Percentiles rank a stretch among this genome's conserved stretches.
Conservation (phyloP, 1,140 invertebrate species). For the Anastatus disparis region DNA sequence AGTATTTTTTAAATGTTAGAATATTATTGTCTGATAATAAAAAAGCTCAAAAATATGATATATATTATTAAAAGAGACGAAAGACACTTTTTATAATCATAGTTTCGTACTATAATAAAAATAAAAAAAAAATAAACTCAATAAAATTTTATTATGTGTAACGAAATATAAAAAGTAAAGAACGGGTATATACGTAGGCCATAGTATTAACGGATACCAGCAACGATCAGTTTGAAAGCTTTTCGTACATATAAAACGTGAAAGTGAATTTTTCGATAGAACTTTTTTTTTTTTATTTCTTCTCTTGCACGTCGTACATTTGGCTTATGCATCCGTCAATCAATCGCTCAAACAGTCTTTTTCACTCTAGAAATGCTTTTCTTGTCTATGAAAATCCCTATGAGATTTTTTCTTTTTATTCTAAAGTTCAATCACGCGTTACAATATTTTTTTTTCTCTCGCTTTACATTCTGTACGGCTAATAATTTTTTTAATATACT, state of each 20-base stretch:
- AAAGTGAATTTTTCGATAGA: constrained; percentile 38
- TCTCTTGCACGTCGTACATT: constrained; percentile 12
- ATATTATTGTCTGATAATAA: no score
- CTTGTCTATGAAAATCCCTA: constrained; percentile 28
- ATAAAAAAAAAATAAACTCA: constrained; percentile 16
- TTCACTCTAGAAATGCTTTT: constrained; percentile 32
- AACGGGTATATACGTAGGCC: constrained; percentile 7
- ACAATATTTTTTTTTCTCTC: constrained; percentile 10
- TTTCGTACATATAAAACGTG: constrained; percentile 28
- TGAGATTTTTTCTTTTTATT: constrained; percentile 25
- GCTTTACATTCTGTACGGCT: constrained; percentile 24
- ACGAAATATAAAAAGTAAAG: constrained; percentile 26
- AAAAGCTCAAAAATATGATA: no score
- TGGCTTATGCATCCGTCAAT: constrained; percentile 39
- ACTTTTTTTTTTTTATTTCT: no score
- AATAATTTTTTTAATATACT: not conserved
- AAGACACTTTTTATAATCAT: no score
- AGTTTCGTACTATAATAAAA: no score
- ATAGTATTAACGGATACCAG: constrained; percentile 21
- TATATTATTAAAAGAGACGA: no score
- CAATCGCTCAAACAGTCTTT: constrained; percentile 33
- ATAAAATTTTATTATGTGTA: constrained; percentile 24
- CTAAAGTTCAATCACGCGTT: constrained; percentile 17
- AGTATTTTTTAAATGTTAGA: no score
- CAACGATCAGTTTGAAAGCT: constrained; percentile 38